Percentiles rank a stretch among this genome's conserved stretches.
These are phyloP conservation scores for Salvelinus namaycush DNA, from an alignment of 2,113 vertebrate genomes.

Conservation along the genomic window DNA sequence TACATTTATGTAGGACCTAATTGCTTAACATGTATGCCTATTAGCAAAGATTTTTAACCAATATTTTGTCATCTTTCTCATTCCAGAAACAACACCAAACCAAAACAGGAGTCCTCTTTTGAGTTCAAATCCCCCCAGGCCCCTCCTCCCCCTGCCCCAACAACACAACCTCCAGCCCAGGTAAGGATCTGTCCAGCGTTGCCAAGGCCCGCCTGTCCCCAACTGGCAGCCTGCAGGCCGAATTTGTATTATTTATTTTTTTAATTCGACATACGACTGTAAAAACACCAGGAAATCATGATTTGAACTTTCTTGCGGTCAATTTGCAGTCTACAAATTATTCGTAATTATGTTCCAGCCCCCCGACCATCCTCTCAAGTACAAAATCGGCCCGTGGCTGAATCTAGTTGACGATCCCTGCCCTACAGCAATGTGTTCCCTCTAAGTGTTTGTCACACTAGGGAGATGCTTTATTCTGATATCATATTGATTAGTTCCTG, in stretches of 20 bases:
- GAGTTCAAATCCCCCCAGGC: constrained; percentile 88
- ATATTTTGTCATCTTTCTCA: constrained; percentile 29
- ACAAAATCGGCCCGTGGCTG: no score
- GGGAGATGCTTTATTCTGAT: constrained; percentile 61
- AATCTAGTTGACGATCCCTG: not conserved
- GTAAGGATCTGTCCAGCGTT: constrained; percentile 41
- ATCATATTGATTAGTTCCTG: constrained; percentile 55
- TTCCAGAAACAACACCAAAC: constrained; percentile 91
- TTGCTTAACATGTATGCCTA: not conserved
- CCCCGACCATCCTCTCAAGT: no score
- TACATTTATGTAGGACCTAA: not conserved
- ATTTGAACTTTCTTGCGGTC: no score
- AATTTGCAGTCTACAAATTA: no score
- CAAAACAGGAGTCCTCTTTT: constrained; percentile 91
- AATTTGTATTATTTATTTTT: no score
- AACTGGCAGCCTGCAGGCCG: no score
- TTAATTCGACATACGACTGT: no score
- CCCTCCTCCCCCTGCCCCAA: constrained; percentile 68
- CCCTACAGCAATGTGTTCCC: not conserved
- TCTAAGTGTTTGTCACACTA: constrained; percentile 56
- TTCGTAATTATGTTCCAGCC: no score
- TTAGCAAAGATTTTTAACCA: not conserved
- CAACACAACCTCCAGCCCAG: constrained; percentile 67
- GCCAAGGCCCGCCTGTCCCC: no score
- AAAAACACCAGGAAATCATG: no score